These are phyloP conservation scores for Lasioglossum morio DNA, from an alignment of 2,888 invertebrate species.

Conservation along the genomic window DNA sequence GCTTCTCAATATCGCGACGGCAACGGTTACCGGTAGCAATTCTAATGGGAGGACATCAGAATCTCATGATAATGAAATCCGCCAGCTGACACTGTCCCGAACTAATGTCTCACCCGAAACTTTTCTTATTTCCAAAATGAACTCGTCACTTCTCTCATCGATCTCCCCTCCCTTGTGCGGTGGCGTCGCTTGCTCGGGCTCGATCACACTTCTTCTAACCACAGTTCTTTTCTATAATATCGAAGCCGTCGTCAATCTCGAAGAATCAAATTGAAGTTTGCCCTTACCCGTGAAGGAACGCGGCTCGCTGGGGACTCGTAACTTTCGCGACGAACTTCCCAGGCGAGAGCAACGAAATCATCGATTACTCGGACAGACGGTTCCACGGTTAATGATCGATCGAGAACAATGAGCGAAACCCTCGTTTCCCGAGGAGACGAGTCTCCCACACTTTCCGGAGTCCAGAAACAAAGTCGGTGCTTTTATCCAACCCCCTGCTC, in stretches of 20 bases:
- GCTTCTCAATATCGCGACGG: slow-evolving; percentile 13
- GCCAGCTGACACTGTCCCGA: slow-evolving; percentile 58
- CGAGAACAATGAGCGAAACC: slow-evolving; percentile 27
- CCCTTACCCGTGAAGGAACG: slow-evolving; percentile 42
- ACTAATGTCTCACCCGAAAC: slow-evolving; percentile 50
- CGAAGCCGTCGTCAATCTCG: slow-evolving; percentile 56
- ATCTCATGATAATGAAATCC: slow-evolving; percentile 62
- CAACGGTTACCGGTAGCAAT: slow-evolving; percentile 20
- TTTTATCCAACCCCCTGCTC: not conserved
- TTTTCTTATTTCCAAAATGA: slow-evolving; percentile 72
- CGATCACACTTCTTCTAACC: slow-evolving; percentile 8
- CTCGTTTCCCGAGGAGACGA: not conserved
- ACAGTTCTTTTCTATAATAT: slow-evolving; percentile 25
- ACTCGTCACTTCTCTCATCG: slow-evolving; percentile 65
- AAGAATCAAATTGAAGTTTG: slow-evolving; percentile 70
- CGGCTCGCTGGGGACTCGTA: slow-evolving; percentile 38
- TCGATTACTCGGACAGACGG: slow-evolving; percentile 30
- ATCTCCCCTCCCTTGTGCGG: slow-evolving; percentile 35
- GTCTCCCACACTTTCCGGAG: not conserved
- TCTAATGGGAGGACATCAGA: slow-evolving; percentile 44
- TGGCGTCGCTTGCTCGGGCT: not conserved
- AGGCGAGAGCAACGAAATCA: slow-evolving; percentile 44
- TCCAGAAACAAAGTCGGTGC: not conserved
- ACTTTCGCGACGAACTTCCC: slow-evolving; percentile 47
- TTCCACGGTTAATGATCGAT: slow-evolving; percentile 40